These are phyloP conservation scores for Albula goreensis DNA, from an alignment of 2,113 vertebrate genomes.

Conservation along the genomic window DNA sequence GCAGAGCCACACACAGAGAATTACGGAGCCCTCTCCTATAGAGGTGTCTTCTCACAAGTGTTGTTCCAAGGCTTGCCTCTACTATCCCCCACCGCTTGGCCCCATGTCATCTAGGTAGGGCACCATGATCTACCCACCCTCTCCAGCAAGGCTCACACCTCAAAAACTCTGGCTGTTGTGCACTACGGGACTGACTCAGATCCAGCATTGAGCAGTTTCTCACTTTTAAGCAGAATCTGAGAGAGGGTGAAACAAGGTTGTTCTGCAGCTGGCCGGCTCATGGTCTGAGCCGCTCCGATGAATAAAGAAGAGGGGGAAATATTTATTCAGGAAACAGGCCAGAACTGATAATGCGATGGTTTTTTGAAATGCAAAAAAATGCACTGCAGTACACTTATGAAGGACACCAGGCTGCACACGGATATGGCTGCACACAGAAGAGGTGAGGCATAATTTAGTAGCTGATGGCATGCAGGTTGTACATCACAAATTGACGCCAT, in stretches of 20 bases:
- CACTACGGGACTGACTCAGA: neutral
- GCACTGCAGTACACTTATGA: neutral
- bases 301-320: neutral
- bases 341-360: neutral
- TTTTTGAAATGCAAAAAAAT: neutral
- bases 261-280: neutral
- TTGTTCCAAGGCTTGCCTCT: neutral
- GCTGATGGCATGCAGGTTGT: neutral
- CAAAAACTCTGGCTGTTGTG: neutral
- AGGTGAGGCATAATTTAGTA: neutral
- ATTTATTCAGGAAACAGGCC: neutral
- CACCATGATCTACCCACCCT: neutral
- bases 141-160: neutral
- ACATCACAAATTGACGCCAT: too few relatives aligned
- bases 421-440: neutral
- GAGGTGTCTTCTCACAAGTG: neutral
- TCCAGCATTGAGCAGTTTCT: neutral
- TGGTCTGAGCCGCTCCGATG: neutral
- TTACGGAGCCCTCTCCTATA: neutral
- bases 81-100: neutral
- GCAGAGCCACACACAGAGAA: neutral
- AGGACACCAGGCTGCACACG: neutral
- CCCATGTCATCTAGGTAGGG: neutral
- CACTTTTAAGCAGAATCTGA: neutral
- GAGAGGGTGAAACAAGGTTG: neutral